Evolutionary conservation across 2,113 vertebrate genomes (phyloP), one percentile per base, ranked within the genome.

Genomic region (Pungitius pungitius): DNA sequence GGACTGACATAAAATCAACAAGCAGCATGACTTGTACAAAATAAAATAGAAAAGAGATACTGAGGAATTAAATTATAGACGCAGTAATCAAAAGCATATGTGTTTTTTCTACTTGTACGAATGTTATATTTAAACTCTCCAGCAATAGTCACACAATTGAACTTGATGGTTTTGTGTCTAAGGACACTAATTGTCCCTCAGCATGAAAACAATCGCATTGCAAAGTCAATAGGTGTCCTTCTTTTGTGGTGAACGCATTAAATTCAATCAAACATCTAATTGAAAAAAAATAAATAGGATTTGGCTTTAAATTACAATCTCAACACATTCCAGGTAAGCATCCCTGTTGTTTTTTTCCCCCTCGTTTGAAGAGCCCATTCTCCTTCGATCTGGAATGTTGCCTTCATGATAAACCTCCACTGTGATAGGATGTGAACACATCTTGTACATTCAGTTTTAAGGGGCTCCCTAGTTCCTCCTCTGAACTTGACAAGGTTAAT

Each of bases 401-500:
- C 77, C 61, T 74, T 69, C 24, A 18, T 81, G 64, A 74, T 83
- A 56, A 83, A 42, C 24, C 72, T 68, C 66, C 12, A 1, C 74
- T 24, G 13, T 15, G 69, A 73, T 64, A 14, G 54, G 35, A 73
- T 65, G 69, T 63, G 81, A 87, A 84, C 83, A 78, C 70, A 80
- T 86, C 83, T 80, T 65, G 43, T 78, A 80, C 87, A 88, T 89
- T 63, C 85, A 78, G 49, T 88, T 83, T 88, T 73, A 89, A 89
- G 86, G 82, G 73, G 74, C 30, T 40, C 27, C 22, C 55, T 40
- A 24, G 33, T 30, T 57, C 59, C 22, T 57, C 61, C 27, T 52
- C 67, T 35, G 69, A 88, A 84, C 79, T 81, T 83, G 81, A 86
- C 88, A 86, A 86, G 89, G 89, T 91, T 88, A 87, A 88, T 89